Base-by-base conservation (phyloP, 1,140 invertebrate genomes). In the Drosophila malerkotliana region DNA sequence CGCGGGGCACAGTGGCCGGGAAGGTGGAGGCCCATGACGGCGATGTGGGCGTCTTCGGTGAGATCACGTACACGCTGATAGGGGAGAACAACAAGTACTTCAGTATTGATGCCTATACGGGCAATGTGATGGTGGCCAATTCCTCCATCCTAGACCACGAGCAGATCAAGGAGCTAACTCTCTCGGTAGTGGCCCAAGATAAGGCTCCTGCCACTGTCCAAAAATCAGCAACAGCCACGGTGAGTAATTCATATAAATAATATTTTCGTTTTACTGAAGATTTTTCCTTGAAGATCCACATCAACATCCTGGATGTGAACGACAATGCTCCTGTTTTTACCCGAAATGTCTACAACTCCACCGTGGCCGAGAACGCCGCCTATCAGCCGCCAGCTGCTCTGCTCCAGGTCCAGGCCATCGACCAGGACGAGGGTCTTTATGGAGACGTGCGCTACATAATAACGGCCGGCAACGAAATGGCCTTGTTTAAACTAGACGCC, bases 291-390 rank as follows among this genome's bases (percentile, higher is more conserved):
- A 30, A 95, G 93, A 93, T 97, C 30, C 93, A 95, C 81, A 94
- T 98, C n/a, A 95, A 94, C 88, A 93, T 98, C 1, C 82, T 94
- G 15, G 97, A 98, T 91, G 94, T 96, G 1, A 98, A 98, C 92
- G 97, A 98, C 88, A 97, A 97, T 91, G 83, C 94, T 3, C 97
- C 97, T 0, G 93, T 95, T 58, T 98, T 98, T 88, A 94, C 93
- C 1, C 94, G 95, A 66, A 94, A 95, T 47, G 93, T 94, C 15
- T 97, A 97, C 88, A 94, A 95, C 72, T 95, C 96, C 0, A 95
- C 94, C 0, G 95, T 98, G 1, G 95, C 96, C 1, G 97, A 98
- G 90, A 97, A 97, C 89, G 94, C 97, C 9, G 94, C 95, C 9
- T 91, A 97, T 28, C 94, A 94, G 89, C 96, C 95, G 2, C 96